These are phyloP conservation scores for Carposina sasakii DNA, from an alignment of 1,140 invertebrate genomes.

Conservation along the genomic window DNA sequence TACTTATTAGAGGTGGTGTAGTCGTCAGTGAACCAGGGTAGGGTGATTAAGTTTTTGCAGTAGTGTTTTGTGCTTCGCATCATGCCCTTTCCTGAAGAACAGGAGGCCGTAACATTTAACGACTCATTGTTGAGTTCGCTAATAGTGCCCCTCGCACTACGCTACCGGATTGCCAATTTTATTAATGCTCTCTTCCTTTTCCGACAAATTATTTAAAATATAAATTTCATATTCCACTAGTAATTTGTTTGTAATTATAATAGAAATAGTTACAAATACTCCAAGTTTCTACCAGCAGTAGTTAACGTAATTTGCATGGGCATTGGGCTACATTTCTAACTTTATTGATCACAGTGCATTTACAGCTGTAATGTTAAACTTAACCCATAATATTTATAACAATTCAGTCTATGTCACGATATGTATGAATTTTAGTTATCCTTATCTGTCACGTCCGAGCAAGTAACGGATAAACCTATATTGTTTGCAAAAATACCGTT, in stretches of 20 bases:
- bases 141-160: constrained; percentile 33
- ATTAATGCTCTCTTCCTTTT: constrained; percentile 21
- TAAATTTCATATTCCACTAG: no score
- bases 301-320: no score
- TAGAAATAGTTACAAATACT: no score
- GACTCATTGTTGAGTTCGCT: constrained; percentile 59
- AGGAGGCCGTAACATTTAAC: constrained; percentile 55
- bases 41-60: constrained; percentile 20
- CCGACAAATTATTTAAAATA: background rate
- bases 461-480: constrained; percentile 58
- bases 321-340: no score
- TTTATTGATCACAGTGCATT: no score
- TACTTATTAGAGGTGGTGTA: constrained; percentile 2
- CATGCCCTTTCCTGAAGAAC: constrained; percentile 41
- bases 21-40: constrained; percentile 3
- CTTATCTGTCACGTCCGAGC: constrained; percentile 49
- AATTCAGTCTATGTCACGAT: constrained; percentile 51
- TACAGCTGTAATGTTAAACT: no score
- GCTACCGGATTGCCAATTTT: constrained; percentile 26
- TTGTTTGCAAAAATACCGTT: constrained; percentile 59
- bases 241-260: no score
- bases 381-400: no score
- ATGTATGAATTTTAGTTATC: constrained; percentile 58
- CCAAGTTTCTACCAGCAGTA: no score
- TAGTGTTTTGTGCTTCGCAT: constrained; percentile 34